These are phyloP conservation scores for Melanotaenia parkinsoni DNA, from an alignment of 2,797 vertebrate species.

Conservation along the genomic window DNA sequence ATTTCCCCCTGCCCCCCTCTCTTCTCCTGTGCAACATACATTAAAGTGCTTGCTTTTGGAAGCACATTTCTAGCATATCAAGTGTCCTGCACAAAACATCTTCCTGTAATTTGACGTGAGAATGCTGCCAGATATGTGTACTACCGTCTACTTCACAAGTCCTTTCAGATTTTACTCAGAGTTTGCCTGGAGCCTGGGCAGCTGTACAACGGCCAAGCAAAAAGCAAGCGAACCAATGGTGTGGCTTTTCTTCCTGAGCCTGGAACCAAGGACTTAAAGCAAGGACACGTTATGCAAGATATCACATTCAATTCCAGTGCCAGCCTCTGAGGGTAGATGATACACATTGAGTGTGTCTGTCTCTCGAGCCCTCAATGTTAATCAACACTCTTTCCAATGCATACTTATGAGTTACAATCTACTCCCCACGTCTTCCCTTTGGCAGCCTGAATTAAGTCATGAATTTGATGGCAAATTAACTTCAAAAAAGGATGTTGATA, in stretches of 20 bases:
- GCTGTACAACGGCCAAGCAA: conserved; percentile 63
- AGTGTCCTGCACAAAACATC: conserved; percentile 61
- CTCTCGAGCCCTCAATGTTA: conserved; percentile 77
- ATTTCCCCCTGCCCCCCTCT: conserved; percentile 9
- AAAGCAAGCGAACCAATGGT: conserved; percentile 61
- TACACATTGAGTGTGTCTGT: conserved; percentile 67
- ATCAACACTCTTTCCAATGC: conserved; percentile 79
- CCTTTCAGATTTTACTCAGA: conserved; percentile 74
- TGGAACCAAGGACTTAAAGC: conserved; percentile 72
- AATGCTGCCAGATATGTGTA: conserved; percentile 66
- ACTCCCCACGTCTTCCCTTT: conserved; percentile 75
- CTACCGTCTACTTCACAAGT: conserved; percentile 69
- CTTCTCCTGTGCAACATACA: conserved; percentile 29
- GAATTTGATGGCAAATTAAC: conserved; percentile 80
- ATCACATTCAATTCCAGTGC: conserved; percentile 73
- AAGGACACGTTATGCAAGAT: conserved; percentile 78
- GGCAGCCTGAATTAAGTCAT: conserved; percentile 74
- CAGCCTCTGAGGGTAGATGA: conserved; percentile 77
- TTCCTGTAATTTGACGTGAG: conserved; percentile 62
- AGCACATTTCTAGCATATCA: conserved; percentile 44
- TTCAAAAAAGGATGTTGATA: conserved; percentile 62
- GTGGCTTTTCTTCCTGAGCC: conserved; percentile 68
- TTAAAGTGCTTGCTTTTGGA: conserved; percentile 42
- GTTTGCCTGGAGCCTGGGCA: conserved; percentile 61
- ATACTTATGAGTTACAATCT: conserved; percentile 82